Base-by-base conservation (phyloP, 30 jellyfish, hydroid and myxozoan genomes). In the Aurelia coerulea region DNA sequence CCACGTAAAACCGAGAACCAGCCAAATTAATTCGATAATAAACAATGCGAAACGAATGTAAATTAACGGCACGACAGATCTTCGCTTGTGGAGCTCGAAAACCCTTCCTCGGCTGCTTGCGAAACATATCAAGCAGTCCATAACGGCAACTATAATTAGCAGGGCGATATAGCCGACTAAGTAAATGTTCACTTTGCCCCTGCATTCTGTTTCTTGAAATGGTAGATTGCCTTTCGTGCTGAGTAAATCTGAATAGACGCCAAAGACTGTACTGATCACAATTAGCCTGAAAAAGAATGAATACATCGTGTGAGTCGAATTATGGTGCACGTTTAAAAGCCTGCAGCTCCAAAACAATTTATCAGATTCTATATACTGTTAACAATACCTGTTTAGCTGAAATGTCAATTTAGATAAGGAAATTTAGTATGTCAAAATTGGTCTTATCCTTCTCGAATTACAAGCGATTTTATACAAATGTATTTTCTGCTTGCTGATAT, bases 81-180 rank as follows among this genome's bases (percentile, higher is more conserved):
- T 65, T 32, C 99, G 72, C 87, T 79, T 77, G 73, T 66, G 92
- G 14, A 63, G 83, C 59, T 94, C 97, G 80, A 76, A 94, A 19
- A 94, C 87, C 12, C 91, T 85, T 6, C 99, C 99, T 12, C 92
- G 80, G 76, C 99, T 89, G 92, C 99, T 94, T 3, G 88, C 70
- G 73, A 46, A 84, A 34, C 90, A 91, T 5, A 94, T 16, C 59
- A 70, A 19, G 37, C 64, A 29, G 18, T 94, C 99, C 65, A 73
- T 74, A 1, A 79, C 13, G n/a, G 88, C 52, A 15, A 97, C 66
- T 68, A 89, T 64, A 10, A 72, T 64, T 14, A 94, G 85, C 56
- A 89, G 46, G 6, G 71, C 64, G 17, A 94, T 79, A 86, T 94
- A 94, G 68, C 96, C 97, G 39, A 89, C 49, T 9, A 89, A 58